Conservation (phyloP, 2,113 vertebrate species). For the Corythoichthys intestinalis region DNA sequence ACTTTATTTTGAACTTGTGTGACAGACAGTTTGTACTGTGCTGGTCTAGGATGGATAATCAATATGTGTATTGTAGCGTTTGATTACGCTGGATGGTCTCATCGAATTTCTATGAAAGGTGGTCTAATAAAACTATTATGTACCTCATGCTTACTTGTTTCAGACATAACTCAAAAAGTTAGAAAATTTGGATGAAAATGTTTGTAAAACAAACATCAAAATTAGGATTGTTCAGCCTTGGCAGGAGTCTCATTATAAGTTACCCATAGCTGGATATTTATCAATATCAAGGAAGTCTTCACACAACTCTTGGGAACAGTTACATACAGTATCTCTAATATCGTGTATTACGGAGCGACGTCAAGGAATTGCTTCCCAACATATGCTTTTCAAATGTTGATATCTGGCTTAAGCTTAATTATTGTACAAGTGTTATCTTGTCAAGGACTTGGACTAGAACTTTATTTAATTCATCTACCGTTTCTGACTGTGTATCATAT, state of each 20-base stretch:
- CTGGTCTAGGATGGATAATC: background rate
- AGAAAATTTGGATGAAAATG: background rate
- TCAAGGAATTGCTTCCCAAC: too few species aligned
- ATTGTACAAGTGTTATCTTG: too few species aligned
- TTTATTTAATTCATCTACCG: too few species aligned
- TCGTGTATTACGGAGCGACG: too few species aligned
- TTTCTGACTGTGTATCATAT: too few species aligned
- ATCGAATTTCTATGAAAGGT: too few species aligned
- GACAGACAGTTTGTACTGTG: background rate
- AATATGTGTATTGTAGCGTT: background rate
- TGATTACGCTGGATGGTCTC: background rate
- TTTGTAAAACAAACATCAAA: background rate
- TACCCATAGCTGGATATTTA: background rate
- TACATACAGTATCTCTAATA: background rate
- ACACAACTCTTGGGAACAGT: background rate
- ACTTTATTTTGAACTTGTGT: background rate
- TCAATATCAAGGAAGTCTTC: background rate
- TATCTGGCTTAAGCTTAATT: too few species aligned
- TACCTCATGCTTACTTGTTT: too few species aligned
- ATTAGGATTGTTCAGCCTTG: background rate
- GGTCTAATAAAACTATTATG: too few species aligned
- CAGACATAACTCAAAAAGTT: background rate
- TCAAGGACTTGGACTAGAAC: too few species aligned
- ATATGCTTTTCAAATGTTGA: too few species aligned
- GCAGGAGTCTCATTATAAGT: background rate